Percentiles rank a stretch among this genome's conserved stretches.
These are phyloP conservation scores for Plumapathes pennacea DNA, from an alignment of 92 coral and sea anemone genomes.

Conservation along the genomic window DNA sequence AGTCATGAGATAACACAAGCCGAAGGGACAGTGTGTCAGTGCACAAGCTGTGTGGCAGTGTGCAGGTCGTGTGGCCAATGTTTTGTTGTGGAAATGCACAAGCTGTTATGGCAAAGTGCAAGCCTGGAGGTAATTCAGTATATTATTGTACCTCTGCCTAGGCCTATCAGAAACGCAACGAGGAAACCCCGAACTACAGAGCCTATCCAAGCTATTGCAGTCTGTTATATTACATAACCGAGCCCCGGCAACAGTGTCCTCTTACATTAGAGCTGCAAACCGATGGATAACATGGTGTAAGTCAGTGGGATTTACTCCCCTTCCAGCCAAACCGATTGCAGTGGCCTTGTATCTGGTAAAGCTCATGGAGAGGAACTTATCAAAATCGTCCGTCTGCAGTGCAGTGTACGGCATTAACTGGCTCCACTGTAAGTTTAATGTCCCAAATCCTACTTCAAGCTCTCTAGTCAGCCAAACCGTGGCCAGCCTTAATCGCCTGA, in stretches of 20 bases:
- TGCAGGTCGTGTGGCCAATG: too few relatives aligned
- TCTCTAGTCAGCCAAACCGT: conserved; percentile 28
- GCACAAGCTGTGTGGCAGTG: too few relatives aligned
- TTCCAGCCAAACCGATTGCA: conserved; percentile 27
- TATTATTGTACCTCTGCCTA: conserved; percentile 10
- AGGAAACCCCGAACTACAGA: conserved; percentile 23
- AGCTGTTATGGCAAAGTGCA: too few relatives aligned
- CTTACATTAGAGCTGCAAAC: conserved; percentile 30
- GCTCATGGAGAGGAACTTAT: conserved; percentile 21
- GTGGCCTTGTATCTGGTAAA: conserved; percentile 44
- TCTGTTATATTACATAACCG: conserved; percentile 35
- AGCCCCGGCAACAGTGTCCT: conserved; percentile 45
- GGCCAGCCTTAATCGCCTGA: conserved; percentile 37
- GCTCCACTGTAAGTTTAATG: conserved; percentile 38
- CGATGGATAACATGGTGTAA: conserved; percentile 51
- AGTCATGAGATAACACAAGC: too few relatives aligned
- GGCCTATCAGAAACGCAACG: conserved; percentile 19
- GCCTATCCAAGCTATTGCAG: conserved; percentile 23
- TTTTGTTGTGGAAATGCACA: too few relatives aligned
- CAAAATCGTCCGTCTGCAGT: conserved; percentile 25
- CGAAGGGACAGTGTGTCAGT: too few relatives aligned
- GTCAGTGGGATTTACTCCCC: conserved; percentile 14
- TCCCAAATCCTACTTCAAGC: conserved; percentile 17
- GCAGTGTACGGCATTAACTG: conserved; percentile 44
- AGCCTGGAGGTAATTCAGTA: too few relatives aligned